Evolutionary conservation across 2,797 vertebrate species (phyloP).

Genomic region (Aotus griseimembra): DNA sequence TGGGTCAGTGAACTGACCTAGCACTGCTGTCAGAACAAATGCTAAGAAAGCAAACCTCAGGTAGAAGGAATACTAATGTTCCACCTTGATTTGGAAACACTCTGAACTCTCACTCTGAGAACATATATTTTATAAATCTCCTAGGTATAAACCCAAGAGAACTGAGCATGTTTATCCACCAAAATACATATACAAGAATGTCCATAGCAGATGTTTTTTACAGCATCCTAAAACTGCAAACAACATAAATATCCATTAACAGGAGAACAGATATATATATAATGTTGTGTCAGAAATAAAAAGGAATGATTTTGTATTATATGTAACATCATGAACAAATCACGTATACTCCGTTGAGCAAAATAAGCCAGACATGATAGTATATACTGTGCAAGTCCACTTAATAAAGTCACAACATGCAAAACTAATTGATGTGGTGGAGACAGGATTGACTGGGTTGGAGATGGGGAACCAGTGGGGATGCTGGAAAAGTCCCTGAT

Average conservation of each 20-base stretch:
- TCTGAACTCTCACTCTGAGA: background rate
- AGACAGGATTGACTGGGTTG: background rate
- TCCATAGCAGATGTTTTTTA: background rate
- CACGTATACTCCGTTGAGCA: background rate
- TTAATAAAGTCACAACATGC: background rate
- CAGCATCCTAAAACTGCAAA: background rate
- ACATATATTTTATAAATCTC: background rate
- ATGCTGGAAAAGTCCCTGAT: background rate
- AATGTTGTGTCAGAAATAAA: no score
- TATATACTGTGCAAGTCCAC: background rate
- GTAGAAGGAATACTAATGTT: background rate
- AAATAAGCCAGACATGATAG: background rate
- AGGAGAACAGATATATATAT: background rate
- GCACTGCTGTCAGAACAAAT: background rate
- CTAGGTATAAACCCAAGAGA: background rate
- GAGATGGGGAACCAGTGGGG: rapidly evolving
- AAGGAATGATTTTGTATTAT: background rate
- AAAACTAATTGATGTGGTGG: no score
- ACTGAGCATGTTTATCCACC: background rate
- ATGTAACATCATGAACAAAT: background rate
- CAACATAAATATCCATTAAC: background rate
- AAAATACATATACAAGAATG: background rate
- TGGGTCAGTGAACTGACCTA: background rate
- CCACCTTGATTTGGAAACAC: background rate
- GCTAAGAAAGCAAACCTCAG: background rate